Evolutionary conservation across 1,140 invertebrate genomes (phyloP).

Genomic region (Propsilocerus akamusi): DNA sequence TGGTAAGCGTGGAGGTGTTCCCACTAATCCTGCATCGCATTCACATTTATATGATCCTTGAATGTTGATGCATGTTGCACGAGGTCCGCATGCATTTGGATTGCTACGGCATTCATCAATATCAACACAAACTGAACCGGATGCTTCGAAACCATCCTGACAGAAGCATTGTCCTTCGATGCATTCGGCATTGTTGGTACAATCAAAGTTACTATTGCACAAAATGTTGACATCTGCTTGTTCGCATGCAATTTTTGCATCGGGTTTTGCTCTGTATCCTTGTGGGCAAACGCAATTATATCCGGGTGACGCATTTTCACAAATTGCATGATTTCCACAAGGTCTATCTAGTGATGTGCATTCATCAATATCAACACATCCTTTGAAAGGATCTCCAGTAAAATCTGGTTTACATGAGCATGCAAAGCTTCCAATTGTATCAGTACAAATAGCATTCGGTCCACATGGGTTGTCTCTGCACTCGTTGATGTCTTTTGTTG

Average conservation of each 20-base stretch:
- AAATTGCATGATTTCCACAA: slow-evolving; percentile 72
- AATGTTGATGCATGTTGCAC: slow-evolving; percentile 65
- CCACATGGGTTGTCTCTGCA: slow-evolving; percentile 72
- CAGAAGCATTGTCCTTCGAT: slow-evolving; percentile 80
- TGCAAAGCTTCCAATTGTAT: slow-evolving; percentile 67
- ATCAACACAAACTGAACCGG: slow-evolving; percentile 58
- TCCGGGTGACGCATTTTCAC: slow-evolving; percentile 69
- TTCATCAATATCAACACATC: slow-evolving; percentile 82
- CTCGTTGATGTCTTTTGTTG: slow-evolving; percentile 64
- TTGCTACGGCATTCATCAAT: slow-evolving; percentile 62
- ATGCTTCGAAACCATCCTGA: slow-evolving; percentile 66
- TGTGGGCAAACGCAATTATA: slow-evolving; percentile 76
- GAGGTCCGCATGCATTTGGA: slow-evolving; percentile 51
- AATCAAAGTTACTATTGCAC: slow-evolving; percentile 79
- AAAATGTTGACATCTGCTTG: slow-evolving; percentile 69
- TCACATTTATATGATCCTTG: slow-evolving; percentile 71
- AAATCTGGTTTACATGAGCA: slow-evolving; percentile 70
- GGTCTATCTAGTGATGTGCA: slow-evolving; percentile 61
- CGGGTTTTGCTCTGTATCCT: slow-evolving; percentile 67
- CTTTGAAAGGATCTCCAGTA: slow-evolving; percentile 64
- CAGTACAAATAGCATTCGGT: slow-evolving; percentile 65
- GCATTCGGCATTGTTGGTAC: slow-evolving; percentile 81
- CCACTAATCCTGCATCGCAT: slow-evolving; percentile 70
- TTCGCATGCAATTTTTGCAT: slow-evolving; percentile 68
- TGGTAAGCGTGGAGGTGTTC: slow-evolving; percentile 52